Evolutionary conservation across 2,888 invertebrate species (phyloP), one percentile per base, ranked within the genome.

Genomic region (Corythucha ciliata): DNA sequence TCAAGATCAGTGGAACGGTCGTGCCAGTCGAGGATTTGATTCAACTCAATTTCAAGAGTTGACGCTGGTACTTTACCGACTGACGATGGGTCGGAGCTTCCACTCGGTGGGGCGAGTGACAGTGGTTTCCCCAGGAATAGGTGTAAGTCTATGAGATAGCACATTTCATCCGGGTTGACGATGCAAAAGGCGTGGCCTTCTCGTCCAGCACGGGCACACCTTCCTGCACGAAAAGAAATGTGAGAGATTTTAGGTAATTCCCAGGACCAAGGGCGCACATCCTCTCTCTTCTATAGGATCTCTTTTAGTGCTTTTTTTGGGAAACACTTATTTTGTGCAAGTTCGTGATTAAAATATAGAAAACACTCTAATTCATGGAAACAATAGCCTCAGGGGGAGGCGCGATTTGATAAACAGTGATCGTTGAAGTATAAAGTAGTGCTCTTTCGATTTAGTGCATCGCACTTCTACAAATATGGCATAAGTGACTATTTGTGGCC

Each of bases 121-220:
- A 94, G 72, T 0, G 83, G 76, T 46, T 80, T 74, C 29, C 89
- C 92, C 45, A 98, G 75, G 69, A 98, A 99, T 57, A 98, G 73
- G 66, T 93, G 90, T 44, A 99, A 73, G 70, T 98, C 97, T n/a
- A 96, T 67, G 5, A 98, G 70, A 68, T 91, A 92, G 0, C 97
- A 82, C 40, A 88, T 74, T 68, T 99, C 98, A 55, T 97, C 96
- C 0, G 85, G 81, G 0, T 85, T 74, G 25, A 98, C 76, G 32
- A 99, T 76, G 0, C 92, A 94, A 68, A 83, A 91, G 0, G 98
- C 94, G 1, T 81, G 83, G 26, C 98, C 98, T 27, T 80, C 78
- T 26, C 92, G 75, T 1, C 96, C 97, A 48, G 96, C 97, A 61
- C 97, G 77, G 2, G 97, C 97, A 68, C 96, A 96, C 54, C 98